Base-by-base conservation (phyloP, 2,113 vertebrate species). In the Gorilla gorilla region DNA sequence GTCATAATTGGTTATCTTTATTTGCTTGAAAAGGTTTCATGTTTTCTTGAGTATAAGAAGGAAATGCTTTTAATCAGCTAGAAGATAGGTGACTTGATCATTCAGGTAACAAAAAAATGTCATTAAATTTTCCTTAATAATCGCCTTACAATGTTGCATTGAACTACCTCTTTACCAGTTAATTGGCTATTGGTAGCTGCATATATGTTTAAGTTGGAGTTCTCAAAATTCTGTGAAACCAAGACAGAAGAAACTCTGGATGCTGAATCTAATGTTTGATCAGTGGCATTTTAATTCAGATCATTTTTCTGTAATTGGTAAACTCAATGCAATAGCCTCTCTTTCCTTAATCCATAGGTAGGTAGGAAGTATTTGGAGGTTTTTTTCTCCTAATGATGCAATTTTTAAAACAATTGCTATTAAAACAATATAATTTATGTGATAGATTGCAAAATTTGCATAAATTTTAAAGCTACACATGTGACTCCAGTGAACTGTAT, bases 1-100 rank as follows among this genome's bases (percentile, higher is more conserved):
- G 70, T 89, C 50, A 43, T 86, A 50, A 64, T 73, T 17, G 73
- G 43, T 92, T 83, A 52, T 30, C 52, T 78, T 82, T 68, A 35
- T 96, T 81, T 87, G n/a, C 78, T 93, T 97, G 22, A 64, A 84
- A 76, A 79, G n/a, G 43, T 94, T 94, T 91, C 61, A 10, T 90
- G 68, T 93, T 96, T 96, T 85, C 64, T 81, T 91, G 59, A 94
- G 0, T 92, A 57, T 89, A 43, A 72, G 80, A 95, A 89, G 85
- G 78, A 89, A 48, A 79, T 87, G 16, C 59, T 97, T 89, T 94
- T 93, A 90, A 93, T 93, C 57, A 79, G 86, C 84, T 50, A 90
- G 20, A 32, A 80, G 86, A 61, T 7, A 79, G 64, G 68, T 90
- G 50, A 81, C 23, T 73, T 80, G 22, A 86, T 85, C 61, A 30